Evolutionary conservation across 2,113 vertebrate genomes (phyloP).

Genomic region (Brienomyrus longianalis): DNA sequence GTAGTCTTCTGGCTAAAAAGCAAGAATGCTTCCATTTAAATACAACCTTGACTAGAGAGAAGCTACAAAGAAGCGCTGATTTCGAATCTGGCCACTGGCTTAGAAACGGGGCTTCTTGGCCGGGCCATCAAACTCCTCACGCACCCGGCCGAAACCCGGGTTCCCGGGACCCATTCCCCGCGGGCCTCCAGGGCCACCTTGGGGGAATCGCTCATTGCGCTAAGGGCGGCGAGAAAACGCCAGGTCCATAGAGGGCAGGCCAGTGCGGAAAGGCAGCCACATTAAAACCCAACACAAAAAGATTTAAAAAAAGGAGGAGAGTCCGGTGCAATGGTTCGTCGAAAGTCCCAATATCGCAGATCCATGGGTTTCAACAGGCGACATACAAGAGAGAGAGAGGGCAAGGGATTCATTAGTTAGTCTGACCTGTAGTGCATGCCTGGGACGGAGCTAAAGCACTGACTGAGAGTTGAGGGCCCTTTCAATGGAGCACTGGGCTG

Average conservation of each 20-base stretch:
- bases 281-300: slow-evolving; percentile 38
- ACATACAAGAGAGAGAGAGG: slow-evolving; percentile 99
- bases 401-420: slow-evolving; percentile 86
- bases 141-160: slow-evolving; percentile 88
- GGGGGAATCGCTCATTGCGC: slow-evolving; percentile 95
- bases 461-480: not conserved
- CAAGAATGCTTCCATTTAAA: slow-evolving; percentile 82
- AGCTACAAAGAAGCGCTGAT: slow-evolving; percentile 66
- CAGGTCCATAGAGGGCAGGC: slow-evolving; percentile 26
- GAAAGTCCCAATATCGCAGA: slow-evolving; percentile 95
- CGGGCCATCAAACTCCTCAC: slow-evolving; percentile 96
- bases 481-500: slow-evolving; percentile 17
- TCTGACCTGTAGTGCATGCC: slow-evolving; percentile 52
- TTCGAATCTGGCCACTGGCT: slow-evolving; percentile 47
- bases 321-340: slow-evolving; percentile 97
- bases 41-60: slow-evolving; percentile 77
- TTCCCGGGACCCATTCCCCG: slow-evolving; percentile 90
- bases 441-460: slow-evolving; percentile 29
- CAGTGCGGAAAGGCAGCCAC: slow-evolving; percentile 11
- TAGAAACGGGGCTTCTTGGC: slow-evolving; percentile 98
- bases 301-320: slow-evolving; percentile 56
- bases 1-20: slow-evolving; percentile 82
- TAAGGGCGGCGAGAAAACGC: slow-evolving; percentile 45
- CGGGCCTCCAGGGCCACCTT: slow-evolving; percentile 74
- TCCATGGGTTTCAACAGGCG: slow-evolving; percentile 98